phyloP scores from a whole-genome alignment of 2,888 invertebrate genomes.

The Nemotelus nigrinus region DNA sequence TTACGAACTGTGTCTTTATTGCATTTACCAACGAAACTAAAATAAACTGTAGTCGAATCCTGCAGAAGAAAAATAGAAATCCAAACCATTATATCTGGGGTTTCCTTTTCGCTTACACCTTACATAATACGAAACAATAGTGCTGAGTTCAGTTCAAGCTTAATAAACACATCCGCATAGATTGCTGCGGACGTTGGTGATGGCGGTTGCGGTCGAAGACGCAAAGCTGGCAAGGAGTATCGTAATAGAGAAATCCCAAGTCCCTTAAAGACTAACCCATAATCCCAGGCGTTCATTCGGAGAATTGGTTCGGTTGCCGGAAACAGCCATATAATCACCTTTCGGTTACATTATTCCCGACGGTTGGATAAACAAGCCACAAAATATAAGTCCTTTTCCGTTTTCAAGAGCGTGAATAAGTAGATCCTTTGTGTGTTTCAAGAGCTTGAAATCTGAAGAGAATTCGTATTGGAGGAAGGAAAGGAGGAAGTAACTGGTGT shows the following conservation, averaged over 20 bases:
- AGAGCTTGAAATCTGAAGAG: no score
- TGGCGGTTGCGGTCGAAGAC: no score
- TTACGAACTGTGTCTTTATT: conserved; percentile 19
- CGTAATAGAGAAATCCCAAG: conserved; percentile 3
- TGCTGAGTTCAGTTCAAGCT: not conserved
- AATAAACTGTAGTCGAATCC: not conserved
- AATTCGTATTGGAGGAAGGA: no score
- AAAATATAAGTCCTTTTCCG: conserved; percentile 40
- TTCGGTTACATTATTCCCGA: conserved; percentile 40
- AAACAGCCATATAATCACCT: conserved; percentile 41
- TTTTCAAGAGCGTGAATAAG: conserved; percentile 38
- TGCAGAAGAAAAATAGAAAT: not conserved
- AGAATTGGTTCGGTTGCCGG: conserved; percentile 27
- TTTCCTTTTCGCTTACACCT: not conserved
- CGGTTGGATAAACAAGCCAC: conserved; percentile 42
- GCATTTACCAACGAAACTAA: conserved; percentile 7
- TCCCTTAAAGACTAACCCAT: conserved; percentile 25
- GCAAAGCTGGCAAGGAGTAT: no score
- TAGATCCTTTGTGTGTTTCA: not conserved
- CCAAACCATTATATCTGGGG: not conserved
- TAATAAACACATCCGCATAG: not conserved
- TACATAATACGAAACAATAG: conserved; percentile 13
- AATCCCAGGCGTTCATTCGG: conserved; percentile 24
- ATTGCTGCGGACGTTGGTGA: not conserved
- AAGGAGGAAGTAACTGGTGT: no score